A percentile compares a stretch with the other conserved stretches of the same genome.
Evolutionary conservation across 2,797 vertebrate species (phyloP).

Genomic region (Rhynchotus rufescens): DNA sequence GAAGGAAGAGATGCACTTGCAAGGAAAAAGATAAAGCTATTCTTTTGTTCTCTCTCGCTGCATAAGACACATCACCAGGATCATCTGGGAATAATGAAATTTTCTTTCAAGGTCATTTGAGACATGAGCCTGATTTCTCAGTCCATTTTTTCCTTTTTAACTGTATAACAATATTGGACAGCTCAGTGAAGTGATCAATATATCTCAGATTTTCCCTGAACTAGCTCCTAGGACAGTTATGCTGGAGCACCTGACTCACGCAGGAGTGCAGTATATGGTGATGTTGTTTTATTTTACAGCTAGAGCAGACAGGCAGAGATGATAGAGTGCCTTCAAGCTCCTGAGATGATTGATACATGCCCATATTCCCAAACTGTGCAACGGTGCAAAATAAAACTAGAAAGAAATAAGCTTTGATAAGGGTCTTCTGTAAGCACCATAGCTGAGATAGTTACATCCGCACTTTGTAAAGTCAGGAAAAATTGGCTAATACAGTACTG

Average conservation of each 20-base stretch:
- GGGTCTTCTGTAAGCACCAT: not conserved
- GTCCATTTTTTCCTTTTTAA: not conserved
- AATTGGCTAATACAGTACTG: not conserved
- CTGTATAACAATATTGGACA: not conserved
- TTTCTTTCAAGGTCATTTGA: not conserved
- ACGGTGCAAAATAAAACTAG: not conserved
- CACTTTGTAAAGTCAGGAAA: not conserved
- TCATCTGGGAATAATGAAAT: not conserved
- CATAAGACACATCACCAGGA: not conserved
- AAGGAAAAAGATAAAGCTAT: not conserved
- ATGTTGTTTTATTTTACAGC: not conserved
- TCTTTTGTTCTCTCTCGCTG: not conserved
- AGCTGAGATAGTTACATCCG: not conserved
- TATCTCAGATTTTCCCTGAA: slow-evolving; percentile 7
- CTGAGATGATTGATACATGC: not conserved
- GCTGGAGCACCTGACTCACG: not conserved
- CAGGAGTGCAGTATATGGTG: not conserved
- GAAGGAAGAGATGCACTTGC: not conserved
- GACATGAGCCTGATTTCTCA: not conserved
- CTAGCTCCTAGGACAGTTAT: not conserved
- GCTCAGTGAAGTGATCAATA: not conserved
- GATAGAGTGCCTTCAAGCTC: not conserved
- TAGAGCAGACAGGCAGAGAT: not conserved
- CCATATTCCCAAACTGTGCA: not conserved
- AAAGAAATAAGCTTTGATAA: not conserved